Base-by-base conservation (phyloP, 2,888 invertebrate species). In the Mantis religiosa region DNA sequence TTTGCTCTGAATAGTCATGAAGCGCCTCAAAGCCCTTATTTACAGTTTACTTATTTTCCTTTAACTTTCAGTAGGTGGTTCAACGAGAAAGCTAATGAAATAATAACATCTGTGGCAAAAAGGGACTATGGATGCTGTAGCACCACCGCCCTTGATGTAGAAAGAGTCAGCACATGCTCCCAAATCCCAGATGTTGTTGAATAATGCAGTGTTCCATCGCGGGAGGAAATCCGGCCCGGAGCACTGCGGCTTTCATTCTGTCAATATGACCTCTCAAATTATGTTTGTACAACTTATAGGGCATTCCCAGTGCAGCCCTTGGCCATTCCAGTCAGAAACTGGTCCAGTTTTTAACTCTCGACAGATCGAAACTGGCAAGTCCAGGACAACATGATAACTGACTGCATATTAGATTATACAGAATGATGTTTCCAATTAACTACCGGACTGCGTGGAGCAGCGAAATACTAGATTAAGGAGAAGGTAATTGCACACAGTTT, bases 391-490 rank as follows among this genome's bases (percentile, higher is more conserved):
- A 71, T 71, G 54, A 71, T 71, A 71, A 71, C 54, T 15, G 54
- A 3, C 25, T 85, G 85, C 54, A 85, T 85, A 85, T 85, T 85
- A n/a, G 15, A 85, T 85, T 85, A 85, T 2, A 71, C 14, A 71
- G 20, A 28, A 85, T 25, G 82, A n/a, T 25, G 81, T 30, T 28
- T 30, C 81, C 81, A 87, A 87, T 87, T 87, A 87, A 82, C 30
- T 71, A 20, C 20, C 54, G 54, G 15, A 71, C 54, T 20, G 54
- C 25, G 54, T 71, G 25, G 84, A 15, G 25, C 25, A 34, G 20
- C 81, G 87, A 82, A 87, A 87, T 87, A 82, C 82, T 71, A 82
- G 30, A 87, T 87, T 82, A 87, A 25, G 82, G 87, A 82, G 81
- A 54, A 71, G 30, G 30, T 87, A 87, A 87, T 87, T 81, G 87